Conservation (phyloP, 2,113 vertebrate genomes). For the Scalopus aquaticus region DNA sequence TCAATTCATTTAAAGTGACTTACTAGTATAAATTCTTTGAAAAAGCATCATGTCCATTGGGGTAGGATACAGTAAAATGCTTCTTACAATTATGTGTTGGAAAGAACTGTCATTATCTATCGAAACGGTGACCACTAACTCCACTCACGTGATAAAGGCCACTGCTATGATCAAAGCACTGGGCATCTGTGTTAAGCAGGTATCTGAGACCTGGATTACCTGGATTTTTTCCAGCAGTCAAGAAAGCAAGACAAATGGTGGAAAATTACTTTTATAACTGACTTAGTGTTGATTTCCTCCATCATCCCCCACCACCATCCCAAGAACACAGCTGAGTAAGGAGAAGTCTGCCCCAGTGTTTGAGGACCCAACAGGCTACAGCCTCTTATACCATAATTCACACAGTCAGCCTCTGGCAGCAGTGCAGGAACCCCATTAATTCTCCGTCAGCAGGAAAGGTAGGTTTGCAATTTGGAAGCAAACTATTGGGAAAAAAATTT, state of each 20-base stretch:
- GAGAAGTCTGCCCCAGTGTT: not conserved
- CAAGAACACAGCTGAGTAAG: conserved; percentile 6
- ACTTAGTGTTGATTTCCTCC: not conserved
- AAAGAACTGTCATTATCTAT: not conserved
- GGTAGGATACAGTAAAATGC: conserved; percentile 1
- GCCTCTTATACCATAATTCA: not conserved
- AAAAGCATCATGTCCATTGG: not conserved
- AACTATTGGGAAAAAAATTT: conserved; percentile 16
- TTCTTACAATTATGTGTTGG: not conserved
- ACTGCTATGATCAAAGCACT: not conserved
- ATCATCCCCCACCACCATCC: not conserved
- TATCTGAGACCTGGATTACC: not conserved
- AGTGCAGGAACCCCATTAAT: not conserved
- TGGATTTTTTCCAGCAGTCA: not conserved
- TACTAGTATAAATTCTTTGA: not conserved
- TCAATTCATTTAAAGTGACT: not conserved
- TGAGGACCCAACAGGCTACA: not conserved
- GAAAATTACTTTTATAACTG: not conserved
- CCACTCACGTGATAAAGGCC: not conserved
- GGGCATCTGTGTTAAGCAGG: not conserved
- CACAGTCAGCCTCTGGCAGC: not conserved
- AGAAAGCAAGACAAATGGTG: not conserved
- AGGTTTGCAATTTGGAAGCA: conserved; percentile 30
- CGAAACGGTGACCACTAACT: not conserved
- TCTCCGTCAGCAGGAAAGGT: conserved; percentile 48